These are phyloP conservation scores for Ranitomeya variabilis DNA, from an alignment of 2,113 vertebrate species.

Conservation along the genomic window DNA sequence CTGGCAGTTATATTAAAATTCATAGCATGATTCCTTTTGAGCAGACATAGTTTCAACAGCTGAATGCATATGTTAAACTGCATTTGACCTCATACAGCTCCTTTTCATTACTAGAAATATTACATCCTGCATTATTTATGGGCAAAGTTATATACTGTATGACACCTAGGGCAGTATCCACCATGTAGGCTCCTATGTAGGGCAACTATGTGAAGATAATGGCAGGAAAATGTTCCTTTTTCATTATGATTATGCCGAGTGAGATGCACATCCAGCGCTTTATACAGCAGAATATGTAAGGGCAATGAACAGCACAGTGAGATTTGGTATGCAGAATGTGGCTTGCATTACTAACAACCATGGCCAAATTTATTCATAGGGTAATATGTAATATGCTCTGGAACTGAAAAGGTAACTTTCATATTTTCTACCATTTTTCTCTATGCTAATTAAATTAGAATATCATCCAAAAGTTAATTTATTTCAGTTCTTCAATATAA, in stretches of 20 bases:
- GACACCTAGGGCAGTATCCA: not conserved
- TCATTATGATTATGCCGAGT: not conserved
- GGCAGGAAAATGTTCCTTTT: not conserved
- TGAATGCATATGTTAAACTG: conserved; percentile 54
- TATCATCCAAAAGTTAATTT: too few species aligned
- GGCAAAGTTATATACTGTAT: conserved; percentile 12
- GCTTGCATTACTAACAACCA: not conserved
- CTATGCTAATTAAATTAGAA: too few species aligned
- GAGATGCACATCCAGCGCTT: not conserved
- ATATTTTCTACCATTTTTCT: too few species aligned
- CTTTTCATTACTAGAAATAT: conserved; percentile 37
- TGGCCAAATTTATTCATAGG: not conserved
- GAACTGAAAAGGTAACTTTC: not conserved
- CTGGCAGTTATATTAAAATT: conserved; percentile 50
- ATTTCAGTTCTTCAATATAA: too few species aligned
- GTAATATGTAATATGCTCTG: not conserved
- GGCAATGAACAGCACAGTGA: not conserved
- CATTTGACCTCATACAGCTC: conserved; percentile 38
- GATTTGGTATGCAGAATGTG: not conserved
- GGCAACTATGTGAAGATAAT: not conserved
- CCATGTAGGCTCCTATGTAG: conserved; percentile 11
- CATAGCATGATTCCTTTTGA: conserved; percentile 47
- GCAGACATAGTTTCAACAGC: conserved; percentile 37
- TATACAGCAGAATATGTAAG: not conserved
- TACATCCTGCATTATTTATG: conserved; percentile 35